A percentile compares a stretch with the other conserved stretches of the same genome.
phyloP scores from a whole-genome alignment of 2,113 vertebrate genomes.

The Triplophysa rosa region DNA sequence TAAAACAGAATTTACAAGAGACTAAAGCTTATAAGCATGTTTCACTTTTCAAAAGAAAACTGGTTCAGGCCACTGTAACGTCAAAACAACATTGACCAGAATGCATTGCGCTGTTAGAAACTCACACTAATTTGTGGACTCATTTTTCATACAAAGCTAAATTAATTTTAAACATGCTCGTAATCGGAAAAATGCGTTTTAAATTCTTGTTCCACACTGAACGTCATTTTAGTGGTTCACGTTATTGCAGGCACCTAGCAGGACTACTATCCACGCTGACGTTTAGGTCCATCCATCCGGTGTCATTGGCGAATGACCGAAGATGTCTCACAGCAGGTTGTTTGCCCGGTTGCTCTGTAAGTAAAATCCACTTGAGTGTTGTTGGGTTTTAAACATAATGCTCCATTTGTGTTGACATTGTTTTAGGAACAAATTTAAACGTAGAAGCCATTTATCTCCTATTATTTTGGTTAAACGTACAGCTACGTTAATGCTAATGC shows the following conservation, averaged over 20 bases:
- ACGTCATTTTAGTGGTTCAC: not conserved
- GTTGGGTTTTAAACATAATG: not conserved
- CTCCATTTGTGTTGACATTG: not conserved
- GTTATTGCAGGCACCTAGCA: slow-evolving; percentile 42
- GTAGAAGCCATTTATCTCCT: not conserved
- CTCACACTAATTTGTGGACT: not conserved
- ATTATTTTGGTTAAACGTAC: not conserved
- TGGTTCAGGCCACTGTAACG: not conserved
- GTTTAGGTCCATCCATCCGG: slow-evolving; percentile 61
- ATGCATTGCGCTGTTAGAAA: not conserved
- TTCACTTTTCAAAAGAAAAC: not conserved
- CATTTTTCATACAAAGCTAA: not conserved
- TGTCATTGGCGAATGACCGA: slow-evolving; percentile 84
- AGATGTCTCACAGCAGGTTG: slow-evolving; percentile 77
- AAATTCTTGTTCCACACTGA: too few species aligned
- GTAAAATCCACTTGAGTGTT: slow-evolving; percentile 55
- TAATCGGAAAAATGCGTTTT: not conserved
- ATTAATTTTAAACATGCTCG: not conserved
- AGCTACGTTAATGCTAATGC: slow-evolving; percentile 31
- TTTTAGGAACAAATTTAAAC: not conserved
- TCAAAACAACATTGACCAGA: slow-evolving; percentile 61
- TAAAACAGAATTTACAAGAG: not conserved
- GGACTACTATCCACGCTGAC: slow-evolving; percentile 46
- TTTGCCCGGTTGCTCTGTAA: slow-evolving; percentile 77
- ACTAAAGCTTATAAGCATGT: too few species aligned